Base-by-base conservation (phyloP, 2,888 invertebrate species). In the Nomada ferruginata region DNA sequence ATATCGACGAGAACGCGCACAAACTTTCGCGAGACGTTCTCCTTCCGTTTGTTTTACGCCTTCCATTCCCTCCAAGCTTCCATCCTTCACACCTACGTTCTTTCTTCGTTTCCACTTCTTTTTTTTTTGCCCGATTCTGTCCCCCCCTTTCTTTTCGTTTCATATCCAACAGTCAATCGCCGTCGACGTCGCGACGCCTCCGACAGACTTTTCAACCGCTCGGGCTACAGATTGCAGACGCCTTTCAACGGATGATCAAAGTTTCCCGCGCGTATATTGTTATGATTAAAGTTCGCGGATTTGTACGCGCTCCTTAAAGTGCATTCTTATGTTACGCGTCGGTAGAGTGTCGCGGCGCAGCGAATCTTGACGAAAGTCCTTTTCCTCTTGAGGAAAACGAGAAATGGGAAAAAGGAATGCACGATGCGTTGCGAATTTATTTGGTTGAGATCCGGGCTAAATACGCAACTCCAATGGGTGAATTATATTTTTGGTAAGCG, bases 191-290 rank as follows among this genome's bases (percentile, higher is more conserved):
- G 66, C 55, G 77, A 64, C 72, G 80, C 79, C 72, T 63, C 4
- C 42, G 18, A 47, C 13, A 55, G 75, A 78, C 75, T 50, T 75
- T 23, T 44, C 61, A 68, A 60, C 61, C 36, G 66, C 50, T 61
- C 71, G 80, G 44, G 53, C n/a, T n/a, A 68, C 42, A 66, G 73
- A 79, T 82, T 82, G 79, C 76, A 63, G 76, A 36, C 57, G 71
- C 36, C 63, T 84, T 84, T 82, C 82, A 78, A 78, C 82, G 70
- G 76, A 84, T 68, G 82, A 84, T 82, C 84, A 82, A 84, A 84
- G 79, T 82, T 82, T 52, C 18, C 55, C 75, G 65, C 57, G 66
- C 52, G 68, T 82, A 66, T 69, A 82, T 69, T 82, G 75, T 83
- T 83, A 83, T 82, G 82, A 83, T 83, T 82, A 75, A 83, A 83